Percentiles rank a stretch among this genome's conserved stretches.
phyloP scores from a whole-genome alignment of 2,888 invertebrate genomes.

The Hyppa rectilinea region DNA sequence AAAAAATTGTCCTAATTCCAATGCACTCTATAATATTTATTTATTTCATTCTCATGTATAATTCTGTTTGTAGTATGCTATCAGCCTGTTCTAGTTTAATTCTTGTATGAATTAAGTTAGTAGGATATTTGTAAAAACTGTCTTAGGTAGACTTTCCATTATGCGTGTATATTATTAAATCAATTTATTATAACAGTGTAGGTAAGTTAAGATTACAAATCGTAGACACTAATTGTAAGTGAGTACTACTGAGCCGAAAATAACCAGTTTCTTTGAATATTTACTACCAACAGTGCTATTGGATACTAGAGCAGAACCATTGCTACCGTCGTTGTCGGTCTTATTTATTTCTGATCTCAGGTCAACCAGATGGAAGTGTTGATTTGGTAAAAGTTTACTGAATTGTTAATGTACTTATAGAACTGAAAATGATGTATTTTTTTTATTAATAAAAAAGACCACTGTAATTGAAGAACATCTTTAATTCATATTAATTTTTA shows the following conservation, averaged over 20 bases:
- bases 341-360: slow-evolving; percentile 88
- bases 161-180: slow-evolving; percentile 86
- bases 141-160: slow-evolving; percentile 82
- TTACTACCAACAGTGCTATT: slow-evolving; percentile 57
- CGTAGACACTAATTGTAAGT: slow-evolving; percentile 81
- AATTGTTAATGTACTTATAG: slow-evolving; percentile 90
- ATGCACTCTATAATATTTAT: slow-evolving; percentile 70
- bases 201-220: slow-evolving; percentile 79
- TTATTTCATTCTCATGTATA: slow-evolving; percentile 68
- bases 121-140: slow-evolving; percentile 79
- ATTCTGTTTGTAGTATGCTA: slow-evolving; percentile 70
- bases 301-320: slow-evolving; percentile 60
- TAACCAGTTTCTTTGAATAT: slow-evolving; percentile 63
- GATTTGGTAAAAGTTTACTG: slow-evolving; percentile 89
- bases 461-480: slow-evolving; percentile 77
- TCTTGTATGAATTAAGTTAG: slow-evolving; percentile 75
- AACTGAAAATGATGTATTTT: slow-evolving; percentile 89
- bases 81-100: slow-evolving; percentile 79
- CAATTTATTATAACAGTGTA: slow-evolving; percentile 81
- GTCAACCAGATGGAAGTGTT: slow-evolving; percentile 84
- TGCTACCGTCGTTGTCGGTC: slow-evolving; percentile 69
- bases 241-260: slow-evolving; percentile 72
- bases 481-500: slow-evolving; percentile 19
- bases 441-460: slow-evolving; percentile 89
- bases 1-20: slow-evolving; percentile 54